These are phyloP conservation scores for Epizoanthus fatuus DNA, from an alignment of 92 coral and sea anemone genomes.

Conservation along the genomic window DNA sequence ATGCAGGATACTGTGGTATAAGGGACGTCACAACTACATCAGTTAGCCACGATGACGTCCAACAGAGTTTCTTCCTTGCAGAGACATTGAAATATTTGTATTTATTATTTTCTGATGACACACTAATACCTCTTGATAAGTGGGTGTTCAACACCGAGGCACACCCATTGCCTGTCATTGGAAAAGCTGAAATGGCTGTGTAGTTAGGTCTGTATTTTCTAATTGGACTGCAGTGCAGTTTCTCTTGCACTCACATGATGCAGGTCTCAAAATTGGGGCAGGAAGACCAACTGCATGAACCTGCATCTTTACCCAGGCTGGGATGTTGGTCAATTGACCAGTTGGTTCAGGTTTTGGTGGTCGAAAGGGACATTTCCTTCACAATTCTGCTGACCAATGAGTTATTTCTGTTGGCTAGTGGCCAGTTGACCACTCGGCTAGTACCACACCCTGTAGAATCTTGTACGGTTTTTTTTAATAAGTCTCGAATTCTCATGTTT, in stretches of 20 bases:
- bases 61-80: constrained; percentile 97
- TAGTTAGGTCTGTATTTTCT: not conserved
- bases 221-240: constrained; percentile 5
- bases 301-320: not conserved
- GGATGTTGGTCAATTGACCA: too few relatives aligned
- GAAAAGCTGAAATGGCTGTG: constrained; percentile 60
- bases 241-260: not conserved
- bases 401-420: too few relatives aligned
- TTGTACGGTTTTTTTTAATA: too few relatives aligned
- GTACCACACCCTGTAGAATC: too few relatives aligned
- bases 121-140: constrained; percentile 88
- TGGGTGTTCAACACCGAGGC: constrained; percentile 99
- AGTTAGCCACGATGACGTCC: constrained; percentile 93
- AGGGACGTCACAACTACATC: constrained; percentile 80
- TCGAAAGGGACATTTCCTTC: too few relatives aligned
- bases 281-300: not conserved
- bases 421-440: too few relatives aligned
- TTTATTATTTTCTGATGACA: constrained; percentile 94
- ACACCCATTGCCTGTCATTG: constrained; percentile 93
- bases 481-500: too few relatives aligned
- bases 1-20: constrained; percentile 91
- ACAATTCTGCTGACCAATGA: too few relatives aligned
- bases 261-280: not conserved
- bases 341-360: too few relatives aligned
- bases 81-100: constrained; percentile 97